Evolutionary conservation across 2,113 vertebrate species (phyloP), one percentile per base, ranked within the genome.

Genomic region (Siniperca chuatsi): DNA sequence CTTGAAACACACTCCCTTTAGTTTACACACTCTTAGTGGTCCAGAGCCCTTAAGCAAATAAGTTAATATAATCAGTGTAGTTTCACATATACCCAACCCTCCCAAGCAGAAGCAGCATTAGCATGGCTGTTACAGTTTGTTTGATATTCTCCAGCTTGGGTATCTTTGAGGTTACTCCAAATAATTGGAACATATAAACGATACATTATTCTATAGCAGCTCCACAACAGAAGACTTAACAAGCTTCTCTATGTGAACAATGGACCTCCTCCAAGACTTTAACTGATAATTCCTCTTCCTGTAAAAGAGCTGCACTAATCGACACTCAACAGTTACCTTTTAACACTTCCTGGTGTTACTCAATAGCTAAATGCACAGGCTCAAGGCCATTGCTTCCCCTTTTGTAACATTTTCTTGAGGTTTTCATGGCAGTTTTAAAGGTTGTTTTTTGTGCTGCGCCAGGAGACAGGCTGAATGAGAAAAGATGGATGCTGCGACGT

Each of bases 401-500:
- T 75, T 37, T 60, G n/a, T 40, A 67, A 61, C 50, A n/a, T 67
- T 76, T 83, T 62, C 87, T 33, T 20, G 6, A 78, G 71, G 60
- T 65, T 76, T 75, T 72, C 48, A 46, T 58, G 15, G 54, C 60
- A 25, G 74, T 48, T 78, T 86, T 68, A 85, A 74, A 84, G 74
- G 75, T 83, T 81, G 9, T 64, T 64, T 90, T 69, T 50, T 57
- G 33, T 90, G 89, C 88, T 91, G 84, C 25, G 15, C 66, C 68
- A 73, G 65, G 82, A 92, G 89, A 95, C 87, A 80, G 83, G 71
- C 72, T 18, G 80, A 92, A 91, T 87, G 87, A 89, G 88, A 81
- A 88, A 75, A 92, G 93, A 92, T 94, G 82, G 90, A 95, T 94
- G 87, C 73, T 81, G 95, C 84, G 42, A 66, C 87, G 58, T 61